phyloP scores from a whole-genome alignment of 30 jellyfish, hydroid and myxozoan genomes.

The Cassiopea xamachana region DNA sequence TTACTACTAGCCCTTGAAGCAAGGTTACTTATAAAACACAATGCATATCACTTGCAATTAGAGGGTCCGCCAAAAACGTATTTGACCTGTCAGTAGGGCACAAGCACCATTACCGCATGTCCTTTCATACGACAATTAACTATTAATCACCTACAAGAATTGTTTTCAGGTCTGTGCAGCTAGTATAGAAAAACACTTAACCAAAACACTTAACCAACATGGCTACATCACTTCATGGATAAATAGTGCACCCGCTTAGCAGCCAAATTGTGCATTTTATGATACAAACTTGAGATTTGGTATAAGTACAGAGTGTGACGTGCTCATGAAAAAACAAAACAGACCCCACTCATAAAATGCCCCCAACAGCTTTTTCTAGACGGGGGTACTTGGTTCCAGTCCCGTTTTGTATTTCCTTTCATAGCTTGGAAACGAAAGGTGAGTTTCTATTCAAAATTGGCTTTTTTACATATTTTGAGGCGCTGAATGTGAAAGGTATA shows the following conservation, averaged over 20 bases:
- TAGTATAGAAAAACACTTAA: too few relatives aligned
- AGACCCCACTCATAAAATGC: slow-evolving; percentile 35
- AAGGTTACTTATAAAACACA: too few relatives aligned
- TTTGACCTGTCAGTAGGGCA: too few relatives aligned
- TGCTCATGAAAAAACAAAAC: slow-evolving; percentile 11
- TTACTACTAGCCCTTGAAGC: too few relatives aligned
- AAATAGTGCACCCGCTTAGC: not conserved
- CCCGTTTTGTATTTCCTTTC: slow-evolving; percentile 3
- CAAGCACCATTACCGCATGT: too few relatives aligned
- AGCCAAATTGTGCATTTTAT: not conserved
- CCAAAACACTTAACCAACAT: too few relatives aligned
- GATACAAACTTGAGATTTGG: not conserved
- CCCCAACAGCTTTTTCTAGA: slow-evolving; percentile 30
- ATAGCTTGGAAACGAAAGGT: not conserved
- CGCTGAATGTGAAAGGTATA: not conserved
- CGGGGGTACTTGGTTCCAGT: slow-evolving; percentile 26
- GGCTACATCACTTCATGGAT: too few relatives aligned
- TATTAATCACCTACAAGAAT: too few relatives aligned
- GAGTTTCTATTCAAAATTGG: not conserved
- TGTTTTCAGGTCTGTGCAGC: too few relatives aligned
- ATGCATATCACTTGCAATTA: too few relatives aligned
- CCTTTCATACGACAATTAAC: too few relatives aligned
- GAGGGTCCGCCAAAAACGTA: too few relatives aligned
- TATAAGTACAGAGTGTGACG: not conserved
- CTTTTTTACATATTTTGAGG: not conserved